A percentile compares a stretch with the other conserved stretches of the same genome.
These are phyloP conservation scores for Drosophila paranaensis DNA, from an alignment of 2,888 invertebrate genomes.

Conservation along the genomic window DNA sequence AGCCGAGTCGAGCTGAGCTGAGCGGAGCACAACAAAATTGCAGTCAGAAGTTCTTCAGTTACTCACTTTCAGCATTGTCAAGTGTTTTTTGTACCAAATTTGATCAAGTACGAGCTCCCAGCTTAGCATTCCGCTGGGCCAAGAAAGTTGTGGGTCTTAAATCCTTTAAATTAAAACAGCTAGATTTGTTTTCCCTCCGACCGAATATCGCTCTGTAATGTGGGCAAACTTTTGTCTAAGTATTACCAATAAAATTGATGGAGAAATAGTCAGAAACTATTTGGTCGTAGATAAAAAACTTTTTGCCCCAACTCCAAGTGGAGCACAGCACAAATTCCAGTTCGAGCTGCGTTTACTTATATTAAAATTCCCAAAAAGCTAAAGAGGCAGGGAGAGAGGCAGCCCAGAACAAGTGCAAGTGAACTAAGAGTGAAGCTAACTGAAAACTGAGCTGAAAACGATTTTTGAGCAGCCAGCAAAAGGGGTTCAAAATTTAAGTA, in stretches of 20 bases:
- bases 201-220: slow-evolving; percentile 53
- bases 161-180: slow-evolving; percentile 73
- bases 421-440: slow-evolving; percentile 63
- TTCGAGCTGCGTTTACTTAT: slow-evolving; percentile 66
- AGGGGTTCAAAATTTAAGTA: slow-evolving; percentile 59
- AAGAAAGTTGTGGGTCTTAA: slow-evolving; percentile 68
- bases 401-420: slow-evolving; percentile 55
- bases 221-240: slow-evolving; percentile 75
- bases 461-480: slow-evolving; percentile 54
- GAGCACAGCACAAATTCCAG: slow-evolving; percentile 45
- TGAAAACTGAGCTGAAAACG: slow-evolving; percentile 60
- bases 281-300: slow-evolving; percentile 78
- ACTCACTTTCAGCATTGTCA: slow-evolving; percentile 38
- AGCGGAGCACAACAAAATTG: slow-evolving; percentile 53
- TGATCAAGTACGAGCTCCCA: slow-evolving; percentile 47
- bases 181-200: slow-evolving; percentile 9
- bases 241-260: slow-evolving; percentile 81
- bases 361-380: slow-evolving; percentile 63
- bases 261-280: slow-evolving; percentile 77
- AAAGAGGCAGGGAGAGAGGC: not conserved
- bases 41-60: slow-evolving; percentile 54
- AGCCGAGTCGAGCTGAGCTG: slow-evolving; percentile 6
- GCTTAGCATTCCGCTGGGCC: too few species aligned
- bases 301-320: slow-evolving; percentile 32
- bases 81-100: slow-evolving; percentile 45